Conservation (phyloP, 2,797 vertebrate species). For the Malacoctenus gilli region DNA sequence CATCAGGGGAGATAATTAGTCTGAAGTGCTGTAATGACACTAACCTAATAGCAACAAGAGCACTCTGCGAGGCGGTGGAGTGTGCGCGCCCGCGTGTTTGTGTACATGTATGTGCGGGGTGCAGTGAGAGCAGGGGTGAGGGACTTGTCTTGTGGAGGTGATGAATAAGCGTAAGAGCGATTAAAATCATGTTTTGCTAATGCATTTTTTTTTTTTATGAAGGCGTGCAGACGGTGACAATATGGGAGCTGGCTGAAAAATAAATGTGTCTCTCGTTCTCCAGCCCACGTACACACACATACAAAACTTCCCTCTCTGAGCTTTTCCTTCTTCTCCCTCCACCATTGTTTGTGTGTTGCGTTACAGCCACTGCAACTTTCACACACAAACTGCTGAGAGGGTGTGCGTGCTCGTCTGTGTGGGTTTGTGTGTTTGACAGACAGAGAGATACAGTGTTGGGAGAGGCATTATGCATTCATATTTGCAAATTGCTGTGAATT, state of each 20-base stretch:
- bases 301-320: constrained; percentile 1
- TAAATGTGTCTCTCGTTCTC: constrained; percentile 39
- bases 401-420: neutral
- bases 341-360: constrained; percentile 25
- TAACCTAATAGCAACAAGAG: constrained; percentile 68
- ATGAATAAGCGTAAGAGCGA: constrained; percentile 39
- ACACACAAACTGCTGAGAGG: constrained; percentile 17
- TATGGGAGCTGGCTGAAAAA: constrained; percentile 31
- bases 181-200: constrained; percentile 54
- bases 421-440: constrained; percentile 15
- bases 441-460: constrained; percentile 16
- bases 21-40: constrained; percentile 75
- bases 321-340: constrained; percentile 19
- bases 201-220: constrained; percentile 19
- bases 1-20: constrained; percentile 76
- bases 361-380: constrained; percentile 2
- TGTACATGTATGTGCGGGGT: constrained; percentile 27
- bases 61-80: constrained; percentile 39
- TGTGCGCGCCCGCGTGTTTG: constrained; percentile 18
- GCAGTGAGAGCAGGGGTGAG: constrained; percentile 27
- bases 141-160: constrained; percentile 21
- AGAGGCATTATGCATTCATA: constrained; percentile 44
- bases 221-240: constrained; percentile 23
- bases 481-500: constrained; percentile 55
- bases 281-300: neutral